Conservation (phyloP, 23 tunicate species). For the Trididemnum miniatum region DNA sequence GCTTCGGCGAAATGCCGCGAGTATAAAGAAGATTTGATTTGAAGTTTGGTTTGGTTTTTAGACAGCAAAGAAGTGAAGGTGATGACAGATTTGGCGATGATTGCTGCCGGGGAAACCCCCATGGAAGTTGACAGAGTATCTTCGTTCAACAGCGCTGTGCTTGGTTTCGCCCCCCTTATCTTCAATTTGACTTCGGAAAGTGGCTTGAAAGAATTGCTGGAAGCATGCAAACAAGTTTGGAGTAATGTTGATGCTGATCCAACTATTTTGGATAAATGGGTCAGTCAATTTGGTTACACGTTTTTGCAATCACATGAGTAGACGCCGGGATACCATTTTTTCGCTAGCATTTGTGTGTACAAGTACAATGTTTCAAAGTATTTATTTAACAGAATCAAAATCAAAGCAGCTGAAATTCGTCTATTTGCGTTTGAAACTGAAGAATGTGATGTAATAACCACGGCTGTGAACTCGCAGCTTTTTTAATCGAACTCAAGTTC, state of each 20-base stretch:
- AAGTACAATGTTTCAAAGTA: too few relatives aligned
- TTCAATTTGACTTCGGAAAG: conserved; percentile 30
- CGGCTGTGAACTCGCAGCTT: too few relatives aligned
- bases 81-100: conserved; percentile 86
- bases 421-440: too few relatives aligned
- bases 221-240: conserved; percentile 45
- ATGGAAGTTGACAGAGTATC: conserved; percentile 70
- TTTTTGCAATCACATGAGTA: too few relatives aligned
- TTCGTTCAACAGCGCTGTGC: conserved; percentile 67
- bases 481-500: too few relatives aligned
- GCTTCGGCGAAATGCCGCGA: neutral
- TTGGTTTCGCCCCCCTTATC: conserved; percentile 67
- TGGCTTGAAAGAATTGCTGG: conserved; percentile 16
- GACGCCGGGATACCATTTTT: too few relatives aligned
- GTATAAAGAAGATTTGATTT: neutral
- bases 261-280: conserved; percentile 6
- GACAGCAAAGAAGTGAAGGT: conserved; percentile 69
- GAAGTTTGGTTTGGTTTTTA: neutral
- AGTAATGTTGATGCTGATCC: conserved; percentile 35
- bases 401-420: too few relatives aligned
- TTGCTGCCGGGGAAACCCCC: conserved; percentile 74
- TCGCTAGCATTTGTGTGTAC: too few relatives aligned
- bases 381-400: too few relatives aligned
- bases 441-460: too few relatives aligned
- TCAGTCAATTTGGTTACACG: too few relatives aligned